phyloP scores from a whole-genome alignment of 2,888 invertebrate species.

The Acronicta alni region DNA sequence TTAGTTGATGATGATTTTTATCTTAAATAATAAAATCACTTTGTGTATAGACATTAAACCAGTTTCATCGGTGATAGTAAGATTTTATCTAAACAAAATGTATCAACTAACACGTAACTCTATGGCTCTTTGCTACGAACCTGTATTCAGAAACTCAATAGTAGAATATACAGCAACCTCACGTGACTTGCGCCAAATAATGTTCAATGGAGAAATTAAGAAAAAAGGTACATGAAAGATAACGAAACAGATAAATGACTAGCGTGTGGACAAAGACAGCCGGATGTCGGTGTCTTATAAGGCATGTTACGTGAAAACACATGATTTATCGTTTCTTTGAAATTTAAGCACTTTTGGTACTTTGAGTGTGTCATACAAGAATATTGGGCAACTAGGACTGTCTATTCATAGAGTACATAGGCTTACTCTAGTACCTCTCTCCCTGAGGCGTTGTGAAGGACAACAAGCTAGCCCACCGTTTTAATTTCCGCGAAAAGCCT shows the following conservation, averaged over 20 bases:
- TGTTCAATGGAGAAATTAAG: slow-evolving; percentile 67
- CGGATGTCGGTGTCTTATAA: slow-evolving; percentile 56
- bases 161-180: slow-evolving; percentile 5
- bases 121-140: too few relatives aligned
- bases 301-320: slow-evolving; percentile 43
- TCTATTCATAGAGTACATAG: slow-evolving; percentile 19
- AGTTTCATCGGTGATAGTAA: too few relatives aligned
- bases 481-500: too few relatives aligned
- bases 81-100: too few relatives aligned
- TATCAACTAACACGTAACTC: too few relatives aligned
- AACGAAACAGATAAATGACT: slow-evolving; percentile 66
- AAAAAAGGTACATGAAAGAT: slow-evolving; percentile 61
- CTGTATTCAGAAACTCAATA: too few relatives aligned
- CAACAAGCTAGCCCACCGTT: background rate
- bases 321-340: slow-evolving; percentile 45
- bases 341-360: slow-evolving; percentile 22
- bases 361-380: slow-evolving; percentile 26
- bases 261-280: slow-evolving; percentile 57
- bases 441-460: background rate
- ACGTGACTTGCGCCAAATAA: slow-evolving; percentile 55
- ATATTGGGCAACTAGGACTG: slow-evolving; percentile 20
- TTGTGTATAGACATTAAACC: too few relatives aligned
- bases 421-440: background rate
- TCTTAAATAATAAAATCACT: too few relatives aligned
- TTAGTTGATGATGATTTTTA: too few relatives aligned